Conservation (phyloP, 2,888 invertebrate genomes). For the Drosophila picticornis region DNA sequence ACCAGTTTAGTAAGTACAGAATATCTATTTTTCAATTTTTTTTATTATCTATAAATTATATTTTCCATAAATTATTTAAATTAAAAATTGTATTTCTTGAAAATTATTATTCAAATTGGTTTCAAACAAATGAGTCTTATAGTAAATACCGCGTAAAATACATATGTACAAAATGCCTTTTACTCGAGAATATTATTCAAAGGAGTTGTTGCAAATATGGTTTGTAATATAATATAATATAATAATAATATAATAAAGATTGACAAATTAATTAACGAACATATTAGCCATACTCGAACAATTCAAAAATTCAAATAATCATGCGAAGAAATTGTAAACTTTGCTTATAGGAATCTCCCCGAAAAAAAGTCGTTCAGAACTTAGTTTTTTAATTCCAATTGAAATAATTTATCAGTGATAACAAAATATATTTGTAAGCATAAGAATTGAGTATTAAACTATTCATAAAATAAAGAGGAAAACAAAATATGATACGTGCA, state of each 20-base stretch:
- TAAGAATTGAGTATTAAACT: neutral
- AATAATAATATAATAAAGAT: too few species aligned
- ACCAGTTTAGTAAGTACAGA: neutral
- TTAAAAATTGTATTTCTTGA: too few species aligned
- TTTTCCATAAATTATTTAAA: too few species aligned
- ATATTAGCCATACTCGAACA: neutral
- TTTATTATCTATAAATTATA: too few species aligned
- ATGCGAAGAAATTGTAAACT: neutral
- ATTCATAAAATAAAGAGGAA: neutral
- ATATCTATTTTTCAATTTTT: too few species aligned
- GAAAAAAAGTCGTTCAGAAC: neutral
- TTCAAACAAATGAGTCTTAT: neutral
- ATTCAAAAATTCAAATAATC: neutral
- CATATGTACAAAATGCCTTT: neutral
- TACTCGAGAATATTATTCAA: neutral
- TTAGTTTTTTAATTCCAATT: neutral
- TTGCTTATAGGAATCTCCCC: neutral
- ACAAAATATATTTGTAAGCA: slow-evolving; percentile 21
- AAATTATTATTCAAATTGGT: neutral
- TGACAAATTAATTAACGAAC: too few species aligned
- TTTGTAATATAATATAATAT: neutral
- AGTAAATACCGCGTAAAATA: neutral
- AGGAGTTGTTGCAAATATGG: neutral
- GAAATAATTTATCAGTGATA: neutral
- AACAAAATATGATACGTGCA: neutral